Percentiles rank a stretch among this genome's conserved stretches.
Conservation (phyloP, 2,113 vertebrate genomes). For the Suncus etruscus region DNA sequence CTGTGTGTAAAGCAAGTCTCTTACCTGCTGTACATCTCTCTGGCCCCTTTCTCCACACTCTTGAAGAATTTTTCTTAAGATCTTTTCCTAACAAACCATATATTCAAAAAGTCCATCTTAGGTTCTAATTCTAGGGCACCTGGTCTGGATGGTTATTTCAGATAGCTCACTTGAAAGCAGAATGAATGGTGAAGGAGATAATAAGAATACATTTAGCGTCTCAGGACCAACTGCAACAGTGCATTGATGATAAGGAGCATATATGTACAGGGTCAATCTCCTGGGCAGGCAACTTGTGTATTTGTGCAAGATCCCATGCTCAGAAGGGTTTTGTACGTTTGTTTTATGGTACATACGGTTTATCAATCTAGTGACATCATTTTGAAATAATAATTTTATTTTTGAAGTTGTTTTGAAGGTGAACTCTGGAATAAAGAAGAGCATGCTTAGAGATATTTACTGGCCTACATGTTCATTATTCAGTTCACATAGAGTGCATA, state of each 20-base stretch:
- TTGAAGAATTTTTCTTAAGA: constrained; percentile 14
- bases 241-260: not conserved
- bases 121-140: not conserved
- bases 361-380: not conserved
- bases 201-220: not conserved
- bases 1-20: no score
- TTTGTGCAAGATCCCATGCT: not conserved
- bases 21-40: no score
- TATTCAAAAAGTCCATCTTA: not conserved
- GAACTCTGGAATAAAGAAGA: not conserved
- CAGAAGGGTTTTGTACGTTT: not conserved
- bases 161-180: not conserved
- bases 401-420: constrained; percentile 7
- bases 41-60: no score
- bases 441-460: accelerated
- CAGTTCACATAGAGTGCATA: no score
- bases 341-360: not conserved
- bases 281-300: not conserved
- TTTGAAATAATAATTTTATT: constrained; percentile 3
- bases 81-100: not conserved
- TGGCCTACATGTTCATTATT: not conserved
- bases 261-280: not conserved
- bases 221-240: not conserved
- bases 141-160: not conserved
- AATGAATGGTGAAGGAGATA: not conserved